phyloP scores from a whole-genome alignment of 2,888 invertebrate genomes.

The Conchocele bisecta region DNA sequence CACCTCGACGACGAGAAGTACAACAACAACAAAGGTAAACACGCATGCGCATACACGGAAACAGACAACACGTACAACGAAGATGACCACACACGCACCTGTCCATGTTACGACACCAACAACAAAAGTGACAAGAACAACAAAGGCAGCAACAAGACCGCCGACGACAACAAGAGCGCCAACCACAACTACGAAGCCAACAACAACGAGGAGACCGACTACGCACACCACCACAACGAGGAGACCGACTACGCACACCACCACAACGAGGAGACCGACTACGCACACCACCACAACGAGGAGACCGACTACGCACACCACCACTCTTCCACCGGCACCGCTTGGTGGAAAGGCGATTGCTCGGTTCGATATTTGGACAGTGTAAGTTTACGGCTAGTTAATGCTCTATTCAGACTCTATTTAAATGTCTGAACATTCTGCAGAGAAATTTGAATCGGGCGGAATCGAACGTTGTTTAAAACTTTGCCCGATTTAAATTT shows the following conservation, averaged over 20 bases:
- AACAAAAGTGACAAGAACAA: neutral
- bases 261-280: neutral
- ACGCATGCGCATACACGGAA: neutral
- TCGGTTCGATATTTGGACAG: constrained; percentile 52
- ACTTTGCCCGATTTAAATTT: too few relatives aligned
- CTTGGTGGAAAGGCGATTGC: constrained; percentile 18
- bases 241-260: too few relatives aligned
- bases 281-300: too few relatives aligned
- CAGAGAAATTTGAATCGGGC: too few relatives aligned
- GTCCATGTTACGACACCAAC: too few relatives aligned
- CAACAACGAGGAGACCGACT: too few relatives aligned
- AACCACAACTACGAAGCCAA: too few relatives aligned
- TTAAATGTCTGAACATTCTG: too few relatives aligned
- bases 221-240: too few relatives aligned
- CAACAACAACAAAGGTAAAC: constrained; percentile 14
- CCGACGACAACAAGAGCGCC: neutral
- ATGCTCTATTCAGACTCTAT: neutral
- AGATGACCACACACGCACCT: neutral
- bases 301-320: neutral
- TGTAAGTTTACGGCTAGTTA: constrained; percentile 20
- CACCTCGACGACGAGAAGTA: too few relatives aligned
- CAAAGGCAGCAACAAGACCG: neutral
- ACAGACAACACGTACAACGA: neutral
- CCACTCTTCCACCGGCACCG: constrained; percentile 21
- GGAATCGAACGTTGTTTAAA: too few relatives aligned